A percentile compares a stretch with the other conserved stretches of the same genome.
phyloP scores from a whole-genome alignment of 2,888 invertebrate species.

The Elmis aenea region DNA sequence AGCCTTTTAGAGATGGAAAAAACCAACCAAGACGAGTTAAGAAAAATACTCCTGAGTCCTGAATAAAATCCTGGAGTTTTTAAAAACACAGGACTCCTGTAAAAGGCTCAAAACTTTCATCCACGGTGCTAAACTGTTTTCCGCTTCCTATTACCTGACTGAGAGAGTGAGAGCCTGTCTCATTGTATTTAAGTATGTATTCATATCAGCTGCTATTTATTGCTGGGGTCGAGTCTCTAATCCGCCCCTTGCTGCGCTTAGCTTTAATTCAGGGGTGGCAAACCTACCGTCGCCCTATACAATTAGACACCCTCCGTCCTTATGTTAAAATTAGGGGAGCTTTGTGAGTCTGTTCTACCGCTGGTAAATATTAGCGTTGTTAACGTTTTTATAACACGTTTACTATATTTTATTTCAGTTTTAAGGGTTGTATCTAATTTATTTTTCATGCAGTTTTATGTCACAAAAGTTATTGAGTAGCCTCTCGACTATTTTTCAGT shows the following conservation, averaged over 20 bases:
- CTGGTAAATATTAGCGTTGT: background rate
- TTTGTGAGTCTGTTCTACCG: background rate
- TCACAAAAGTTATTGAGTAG: no score
- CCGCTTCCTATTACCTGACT: background rate
- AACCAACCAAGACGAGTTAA: no score
- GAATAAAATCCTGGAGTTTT: no score
- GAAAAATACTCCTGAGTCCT: no score
- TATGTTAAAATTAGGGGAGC: slow-evolving; percentile 13
- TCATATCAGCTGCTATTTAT: slow-evolving; percentile 37
- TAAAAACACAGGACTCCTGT: no score
- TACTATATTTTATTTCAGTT: background rate
- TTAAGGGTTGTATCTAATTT: no score
- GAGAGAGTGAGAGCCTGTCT: slow-evolving; percentile 14
- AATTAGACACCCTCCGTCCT: slow-evolving; percentile 35
- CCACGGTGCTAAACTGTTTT: background rate
- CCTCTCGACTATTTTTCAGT: no score
- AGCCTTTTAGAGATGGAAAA: no score
- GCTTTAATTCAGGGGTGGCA: slow-evolving; percentile 38
- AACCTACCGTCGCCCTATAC: slow-evolving; percentile 32
- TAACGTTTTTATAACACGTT: background rate
- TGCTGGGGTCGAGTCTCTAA: slow-evolving; percentile 28
- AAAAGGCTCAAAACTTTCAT: no score
- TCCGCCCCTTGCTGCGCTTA: slow-evolving; percentile 32
- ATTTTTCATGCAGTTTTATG: no score
- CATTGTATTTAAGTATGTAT: slow-evolving; percentile 31